Percentiles rank a stretch among this genome's conserved stretches.
These are phyloP conservation scores for Lithodes maja DNA, from an alignment of 2,888 invertebrate genomes.

Conservation along the genomic window DNA sequence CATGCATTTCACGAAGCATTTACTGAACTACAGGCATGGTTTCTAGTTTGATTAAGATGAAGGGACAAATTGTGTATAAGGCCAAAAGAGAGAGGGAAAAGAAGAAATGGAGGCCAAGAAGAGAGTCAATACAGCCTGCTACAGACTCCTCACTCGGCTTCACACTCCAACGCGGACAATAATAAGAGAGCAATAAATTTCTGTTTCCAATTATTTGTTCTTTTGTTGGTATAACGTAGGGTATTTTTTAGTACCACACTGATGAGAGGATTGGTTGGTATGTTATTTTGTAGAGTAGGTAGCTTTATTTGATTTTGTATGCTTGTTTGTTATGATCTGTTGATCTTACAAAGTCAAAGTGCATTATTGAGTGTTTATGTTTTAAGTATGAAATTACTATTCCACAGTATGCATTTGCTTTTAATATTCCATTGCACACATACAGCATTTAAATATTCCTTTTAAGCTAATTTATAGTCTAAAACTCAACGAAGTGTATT, in stretches of 20 bases:
- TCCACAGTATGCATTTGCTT: too few species aligned
- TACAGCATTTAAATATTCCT: too few species aligned
- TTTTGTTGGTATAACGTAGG: neutral
- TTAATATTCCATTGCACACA: too few species aligned
- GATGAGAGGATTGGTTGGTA: neutral
- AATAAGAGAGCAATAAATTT: neutral
- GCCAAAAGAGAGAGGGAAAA: too few species aligned
- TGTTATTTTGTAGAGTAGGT: neutral
- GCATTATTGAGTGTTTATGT: neutral
- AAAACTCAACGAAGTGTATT: neutral
- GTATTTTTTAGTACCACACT: neutral
- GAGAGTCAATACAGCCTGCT: too few species aligned
- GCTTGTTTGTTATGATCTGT: neutral
- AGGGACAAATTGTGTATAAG: too few species aligned
- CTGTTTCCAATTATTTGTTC: neutral
- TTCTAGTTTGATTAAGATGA: too few species aligned
- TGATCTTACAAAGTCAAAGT: neutral
- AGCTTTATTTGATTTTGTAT: neutral
- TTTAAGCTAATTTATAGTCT: neutral
- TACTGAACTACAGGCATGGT: too few species aligned
- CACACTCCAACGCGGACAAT: neutral
- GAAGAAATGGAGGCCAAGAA: too few species aligned
- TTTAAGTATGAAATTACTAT: too few species aligned
- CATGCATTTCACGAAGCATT: too few species aligned
- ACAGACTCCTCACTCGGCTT: neutral